Base-by-base conservation (phyloP, 2,113 vertebrate genomes). In the Ceyx margarethae region DNA sequence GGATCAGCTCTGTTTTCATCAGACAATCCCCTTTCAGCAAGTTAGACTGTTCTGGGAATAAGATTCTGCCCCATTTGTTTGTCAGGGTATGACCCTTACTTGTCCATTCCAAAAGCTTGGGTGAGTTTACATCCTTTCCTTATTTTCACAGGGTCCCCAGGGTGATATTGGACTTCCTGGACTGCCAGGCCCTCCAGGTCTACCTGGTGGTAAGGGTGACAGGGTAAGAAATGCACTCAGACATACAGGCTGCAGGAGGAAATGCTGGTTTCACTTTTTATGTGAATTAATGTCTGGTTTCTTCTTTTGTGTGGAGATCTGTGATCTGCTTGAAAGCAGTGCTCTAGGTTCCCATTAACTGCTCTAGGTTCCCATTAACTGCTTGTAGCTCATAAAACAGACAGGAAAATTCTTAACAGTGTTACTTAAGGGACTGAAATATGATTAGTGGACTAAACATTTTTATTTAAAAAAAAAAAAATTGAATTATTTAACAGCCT, bases 111-210 rank as follows among this genome's bases (percentile, higher is more conserved):
- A 61, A 80, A 93, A 40, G 14, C 46, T 2, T 50, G 79, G 13
- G 16, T 58, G 77, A 76, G 31, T 77, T 93, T 82, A 71, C 61
- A 67, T 43, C 51, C 33, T 92, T 87, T 62, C 46, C 74, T 94
- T 98, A 37, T 96, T 96, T 97, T 96, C 91, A 91, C 92, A 99
- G 99, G 99, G 99, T 95, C 86, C 98, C 53, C 97, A 98, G 94
- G 99, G 99, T 67, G 98, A 98, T 87, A 98, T 98, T 35, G 99
- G 99, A 45, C 98, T 99, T 66, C 98, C 98, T 81, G 99, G 99
- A 90, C 91, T 99, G 62, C 98, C 99, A 68, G 99, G 99, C 51
- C 98, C 99, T 69, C 94, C 98, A 86, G 99, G 99, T 53, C 93
- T 98, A 48, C 98, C 98, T 87, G 99, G 99, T 85, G 90, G 97